Evolutionary conservation across 2,113 vertebrate genomes (phyloP).

Genomic region (Hoplias malabaricus): DNA sequence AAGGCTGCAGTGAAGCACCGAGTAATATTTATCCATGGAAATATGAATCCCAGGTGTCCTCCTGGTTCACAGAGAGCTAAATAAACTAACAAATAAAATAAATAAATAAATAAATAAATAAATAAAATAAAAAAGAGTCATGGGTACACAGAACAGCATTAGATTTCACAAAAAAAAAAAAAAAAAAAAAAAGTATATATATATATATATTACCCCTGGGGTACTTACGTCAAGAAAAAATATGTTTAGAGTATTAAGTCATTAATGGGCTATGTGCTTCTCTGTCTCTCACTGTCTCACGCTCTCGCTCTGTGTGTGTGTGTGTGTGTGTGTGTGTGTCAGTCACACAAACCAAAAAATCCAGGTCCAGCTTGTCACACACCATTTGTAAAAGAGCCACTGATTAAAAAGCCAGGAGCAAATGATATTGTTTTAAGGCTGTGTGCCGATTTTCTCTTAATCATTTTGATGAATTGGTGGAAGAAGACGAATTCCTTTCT

Average conservation of each 20-base stretch:
- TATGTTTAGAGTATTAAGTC: slow-evolving; percentile 63
- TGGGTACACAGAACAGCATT: slow-evolving; percentile 78
- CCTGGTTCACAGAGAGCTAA: slow-evolving; percentile 4
- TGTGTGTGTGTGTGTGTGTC: not conserved
- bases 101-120: no score
- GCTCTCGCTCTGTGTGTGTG: slow-evolving; percentile 1
- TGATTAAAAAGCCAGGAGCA: slow-evolving; percentile 36
- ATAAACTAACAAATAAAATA: slow-evolving; percentile 42
- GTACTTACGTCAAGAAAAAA: slow-evolving; percentile 52
- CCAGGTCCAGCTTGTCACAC: slow-evolving; percentile 27
- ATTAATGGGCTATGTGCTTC: slow-evolving; percentile 48
- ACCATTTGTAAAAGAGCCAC: slow-evolving; percentile 33
- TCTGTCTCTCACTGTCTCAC: not conserved
- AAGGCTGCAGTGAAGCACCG: no score
- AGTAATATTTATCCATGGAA: no score
- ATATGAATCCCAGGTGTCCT: no score
- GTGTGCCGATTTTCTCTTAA: slow-evolving; percentile 11
- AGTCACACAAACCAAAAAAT: slow-evolving; percentile 1
- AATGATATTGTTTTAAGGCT: slow-evolving; percentile 45
- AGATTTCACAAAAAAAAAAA: slow-evolving; percentile 80
- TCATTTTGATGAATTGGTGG: slow-evolving; percentile 33
- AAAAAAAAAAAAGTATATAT: slow-evolving; percentile 70
- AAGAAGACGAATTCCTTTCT: slow-evolving; percentile 7
- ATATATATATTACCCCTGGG: slow-evolving; percentile 70
- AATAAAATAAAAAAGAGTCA: no score